Conservation (phyloP, 1,140 invertebrate species). For the Panagrolaimus sp. region DNA sequence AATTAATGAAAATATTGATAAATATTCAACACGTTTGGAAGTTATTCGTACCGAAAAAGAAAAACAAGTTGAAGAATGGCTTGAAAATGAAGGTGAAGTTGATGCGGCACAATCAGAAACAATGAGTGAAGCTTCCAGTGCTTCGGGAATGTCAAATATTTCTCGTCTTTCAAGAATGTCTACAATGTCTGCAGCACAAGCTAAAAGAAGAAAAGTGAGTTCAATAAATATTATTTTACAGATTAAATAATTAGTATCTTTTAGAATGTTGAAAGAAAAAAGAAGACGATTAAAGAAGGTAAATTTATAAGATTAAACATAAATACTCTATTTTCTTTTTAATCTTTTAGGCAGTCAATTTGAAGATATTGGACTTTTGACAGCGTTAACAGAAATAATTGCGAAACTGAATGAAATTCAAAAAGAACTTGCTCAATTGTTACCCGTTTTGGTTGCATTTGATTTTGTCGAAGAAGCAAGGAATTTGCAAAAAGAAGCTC, state of each 20-base stretch:
- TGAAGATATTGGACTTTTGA: slow-evolving; percentile 75
- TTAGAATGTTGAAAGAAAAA: slow-evolving; percentile 34
- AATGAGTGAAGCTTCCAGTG: slow-evolving; percentile 73
- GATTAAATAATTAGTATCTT: too few species aligned
- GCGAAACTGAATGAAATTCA: slow-evolving; percentile 23
- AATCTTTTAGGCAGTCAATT: slow-evolving; percentile 67
- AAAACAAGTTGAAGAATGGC: slow-evolving; percentile 37
- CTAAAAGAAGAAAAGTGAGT: slow-evolving; percentile 31
- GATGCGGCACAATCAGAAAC: slow-evolving; percentile 67
- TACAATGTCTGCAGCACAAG: slow-evolving; percentile 34
- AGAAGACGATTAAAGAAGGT: slow-evolving; percentile 19
- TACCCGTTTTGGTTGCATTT: slow-evolving; percentile 39
- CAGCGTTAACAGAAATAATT: slow-evolving; percentile 48
- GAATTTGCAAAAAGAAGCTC: slow-evolving; percentile 35
- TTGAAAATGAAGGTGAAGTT: slow-evolving; percentile 47
- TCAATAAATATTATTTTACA: too few species aligned
- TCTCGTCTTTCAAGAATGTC: slow-evolving; percentile 42
- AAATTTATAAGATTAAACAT: too few species aligned
- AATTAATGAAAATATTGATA: background rate
- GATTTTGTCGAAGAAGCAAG: slow-evolving; percentile 36
- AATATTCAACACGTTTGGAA: slow-evolving; percentile 30
- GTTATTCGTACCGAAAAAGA: slow-evolving; percentile 34
- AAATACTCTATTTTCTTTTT: too few species aligned
- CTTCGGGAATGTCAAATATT: slow-evolving; percentile 61
- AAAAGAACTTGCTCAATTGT: slow-evolving; percentile 45